Evolutionary conservation across 1,140 invertebrate species (phyloP).

Genomic region (Akabosia matsudoensis): DNA sequence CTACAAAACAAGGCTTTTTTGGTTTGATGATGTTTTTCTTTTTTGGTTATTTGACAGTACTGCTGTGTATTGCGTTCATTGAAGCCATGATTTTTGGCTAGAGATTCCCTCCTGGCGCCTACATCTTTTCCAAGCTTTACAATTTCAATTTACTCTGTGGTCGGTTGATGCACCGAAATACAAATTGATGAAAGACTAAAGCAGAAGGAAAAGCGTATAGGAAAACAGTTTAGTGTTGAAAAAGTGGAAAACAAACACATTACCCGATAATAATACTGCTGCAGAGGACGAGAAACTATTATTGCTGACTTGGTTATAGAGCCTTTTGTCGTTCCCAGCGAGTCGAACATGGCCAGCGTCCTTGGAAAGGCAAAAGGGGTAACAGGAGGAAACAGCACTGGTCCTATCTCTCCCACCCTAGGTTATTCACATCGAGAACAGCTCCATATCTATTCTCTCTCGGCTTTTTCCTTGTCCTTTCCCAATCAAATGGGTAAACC

Average conservation of each 20-base stretch:
- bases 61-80: background rate
- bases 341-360: too few species aligned
- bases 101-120: constrained; percentile 1
- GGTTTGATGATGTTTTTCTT: background rate
- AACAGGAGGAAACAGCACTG: too few species aligned
- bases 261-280: too few species aligned
- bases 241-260: too few species aligned
- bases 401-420: background rate
- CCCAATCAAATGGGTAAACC: constrained; percentile 18
- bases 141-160: constrained; percentile 19
- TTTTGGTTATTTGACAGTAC: background rate
- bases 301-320: too few species aligned
- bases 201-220: background rate
- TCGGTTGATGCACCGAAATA: background rate
- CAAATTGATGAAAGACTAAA: constrained; percentile 2
- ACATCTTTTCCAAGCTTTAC: constrained; percentile 1
- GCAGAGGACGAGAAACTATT: too few species aligned
- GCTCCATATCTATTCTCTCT: background rate
- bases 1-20: background rate
- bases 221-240: too few species aligned
- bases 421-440: too few species aligned
- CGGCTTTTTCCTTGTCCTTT: background rate
- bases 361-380: too few species aligned
- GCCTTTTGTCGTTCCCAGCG: too few species aligned
- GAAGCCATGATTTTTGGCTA: background rate